Conservation (phyloP, 1,140 invertebrate species). For the Sinonovacula constricta region DNA sequence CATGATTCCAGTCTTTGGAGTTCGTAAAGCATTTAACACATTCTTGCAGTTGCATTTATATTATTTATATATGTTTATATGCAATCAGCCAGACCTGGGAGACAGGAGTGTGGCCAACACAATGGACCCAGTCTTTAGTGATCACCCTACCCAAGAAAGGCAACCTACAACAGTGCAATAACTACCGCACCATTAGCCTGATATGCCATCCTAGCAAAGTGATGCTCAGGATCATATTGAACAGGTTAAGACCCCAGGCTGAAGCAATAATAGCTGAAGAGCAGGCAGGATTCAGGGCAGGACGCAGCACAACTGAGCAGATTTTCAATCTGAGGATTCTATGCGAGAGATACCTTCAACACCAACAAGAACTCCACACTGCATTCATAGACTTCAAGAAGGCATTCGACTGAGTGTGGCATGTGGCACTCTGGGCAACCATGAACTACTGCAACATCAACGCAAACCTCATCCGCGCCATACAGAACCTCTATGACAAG, state of each 20-base stretch:
- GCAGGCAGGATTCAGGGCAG: slow-evolving; percentile 33
- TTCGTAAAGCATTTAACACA: too few species aligned
- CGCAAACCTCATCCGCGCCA: slow-evolving; percentile 19
- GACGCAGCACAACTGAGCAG: slow-evolving; percentile 50
- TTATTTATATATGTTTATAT: too few species aligned
- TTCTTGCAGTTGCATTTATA: too few species aligned
- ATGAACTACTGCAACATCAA: slow-evolving; percentile 50
- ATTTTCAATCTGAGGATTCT: slow-evolving; percentile 55
- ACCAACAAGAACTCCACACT: slow-evolving; percentile 51
- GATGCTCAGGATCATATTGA: slow-evolving; percentile 48
- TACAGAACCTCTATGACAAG: too few species aligned
- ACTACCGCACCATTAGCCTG: slow-evolving; percentile 53
- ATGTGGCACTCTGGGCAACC: slow-evolving; percentile 41
- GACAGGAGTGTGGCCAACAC: slow-evolving; percentile 32
- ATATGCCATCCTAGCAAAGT: slow-evolving; percentile 55
- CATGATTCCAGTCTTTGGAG: too few species aligned
- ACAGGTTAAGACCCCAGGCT: slow-evolving; percentile 28
- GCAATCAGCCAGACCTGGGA: slow-evolving; percentile 40
- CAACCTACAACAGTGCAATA: slow-evolving; percentile 49
- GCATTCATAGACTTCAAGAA: slow-evolving; percentile 51
- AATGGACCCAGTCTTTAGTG: slow-evolving; percentile 4
- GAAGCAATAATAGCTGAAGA: slow-evolving; percentile 30
- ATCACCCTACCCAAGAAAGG: slow-evolving; percentile 53
- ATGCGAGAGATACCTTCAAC: slow-evolving; percentile 48
- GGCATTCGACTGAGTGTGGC: slow-evolving; percentile 52